phyloP scores from a whole-genome alignment of 2,113 vertebrate species.

The Thunnus maccoyii region DNA sequence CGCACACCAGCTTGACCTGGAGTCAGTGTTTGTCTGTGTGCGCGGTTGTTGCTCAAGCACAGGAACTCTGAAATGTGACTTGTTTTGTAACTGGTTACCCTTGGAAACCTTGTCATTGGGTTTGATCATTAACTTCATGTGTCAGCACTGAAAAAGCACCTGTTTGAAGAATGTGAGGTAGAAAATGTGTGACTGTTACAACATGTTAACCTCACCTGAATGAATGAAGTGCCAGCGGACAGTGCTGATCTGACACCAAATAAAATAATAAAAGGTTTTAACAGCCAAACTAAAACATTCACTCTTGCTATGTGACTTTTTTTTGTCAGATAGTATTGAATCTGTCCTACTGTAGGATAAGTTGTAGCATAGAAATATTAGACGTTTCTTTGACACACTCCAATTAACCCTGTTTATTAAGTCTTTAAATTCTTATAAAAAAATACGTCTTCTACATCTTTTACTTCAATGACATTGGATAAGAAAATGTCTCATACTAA shows the following conservation, averaged over 20 bases:
- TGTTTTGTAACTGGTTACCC: slow-evolving; percentile 70
- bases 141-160: slow-evolving; percentile 54
- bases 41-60: slow-evolving; percentile 43
- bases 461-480: not conserved
- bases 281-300: not conserved
- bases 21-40: slow-evolving; percentile 7
- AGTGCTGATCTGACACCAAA: not conserved
- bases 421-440: not conserved
- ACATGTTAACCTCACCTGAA: not conserved
- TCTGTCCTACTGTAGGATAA: not conserved
- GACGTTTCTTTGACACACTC: not conserved
- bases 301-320: not conserved
- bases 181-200: not conserved
- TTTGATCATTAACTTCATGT: slow-evolving; percentile 81
- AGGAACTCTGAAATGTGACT: slow-evolving; percentile 48
- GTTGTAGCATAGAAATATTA: no score
- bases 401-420: not conserved
- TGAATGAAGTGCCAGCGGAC: not conserved
- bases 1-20: slow-evolving; percentile 4
- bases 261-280: not conserved
- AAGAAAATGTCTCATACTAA: not conserved
- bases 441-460: fast-evolving
- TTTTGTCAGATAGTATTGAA: no score
- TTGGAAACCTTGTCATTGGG: slow-evolving; percentile 67
- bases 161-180: slow-evolving; percentile 29